Percentiles rank a stretch among this genome's conserved stretches.
Evolutionary conservation across 2,113 vertebrate genomes (phyloP).

Genomic region (Salminus brasiliensis): DNA sequence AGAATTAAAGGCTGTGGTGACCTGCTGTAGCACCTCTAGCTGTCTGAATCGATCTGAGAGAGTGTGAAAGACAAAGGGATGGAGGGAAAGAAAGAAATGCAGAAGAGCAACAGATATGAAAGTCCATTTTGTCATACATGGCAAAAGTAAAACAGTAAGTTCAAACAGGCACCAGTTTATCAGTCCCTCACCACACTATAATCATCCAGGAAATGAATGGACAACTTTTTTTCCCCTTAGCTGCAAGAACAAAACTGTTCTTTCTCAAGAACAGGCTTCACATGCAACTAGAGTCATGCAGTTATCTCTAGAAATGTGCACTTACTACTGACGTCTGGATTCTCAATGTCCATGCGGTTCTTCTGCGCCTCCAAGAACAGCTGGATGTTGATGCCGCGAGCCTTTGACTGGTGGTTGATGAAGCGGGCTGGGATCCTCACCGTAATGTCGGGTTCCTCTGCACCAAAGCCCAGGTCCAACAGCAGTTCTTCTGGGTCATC

Average conservation of each 20-base stretch:
- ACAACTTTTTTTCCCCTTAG: not conserved
- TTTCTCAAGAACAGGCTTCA: not conserved
- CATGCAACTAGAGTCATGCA: not conserved
- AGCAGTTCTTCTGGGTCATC: conserved; percentile 89
- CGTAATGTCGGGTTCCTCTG: conserved; percentile 84
- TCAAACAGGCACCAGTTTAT: not conserved
- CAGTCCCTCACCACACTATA: not conserved
- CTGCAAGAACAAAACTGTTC: not conserved
- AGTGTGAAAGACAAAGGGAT: not conserved
- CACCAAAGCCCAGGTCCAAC: conserved; percentile 89
- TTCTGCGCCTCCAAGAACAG: conserved; percentile 88
- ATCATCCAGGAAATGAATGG: conserved; percentile 21
- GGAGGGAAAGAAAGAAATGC: conserved; percentile 3
- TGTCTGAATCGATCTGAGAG: conserved; percentile 73
- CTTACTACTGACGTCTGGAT: conserved; percentile 83
- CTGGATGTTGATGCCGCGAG: conserved; percentile 81
- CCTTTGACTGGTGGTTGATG: conserved; percentile 79
- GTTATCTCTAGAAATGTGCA: not conserved
- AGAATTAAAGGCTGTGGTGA: conserved; percentile 71
- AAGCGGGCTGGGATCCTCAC: conserved; percentile 86
- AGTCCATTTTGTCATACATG: not conserved
- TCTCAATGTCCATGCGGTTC: conserved; percentile 80
- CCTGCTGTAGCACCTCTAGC: conserved; percentile 76
- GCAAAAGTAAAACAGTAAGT: not conserved
- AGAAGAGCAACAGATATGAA: not conserved